A percentile compares a stretch with the other conserved stretches of the same genome.
These are phyloP conservation scores for Chascanopsetta lugubris DNA, from an alignment of 2,113 vertebrate species.

Conservation along the genomic window DNA sequence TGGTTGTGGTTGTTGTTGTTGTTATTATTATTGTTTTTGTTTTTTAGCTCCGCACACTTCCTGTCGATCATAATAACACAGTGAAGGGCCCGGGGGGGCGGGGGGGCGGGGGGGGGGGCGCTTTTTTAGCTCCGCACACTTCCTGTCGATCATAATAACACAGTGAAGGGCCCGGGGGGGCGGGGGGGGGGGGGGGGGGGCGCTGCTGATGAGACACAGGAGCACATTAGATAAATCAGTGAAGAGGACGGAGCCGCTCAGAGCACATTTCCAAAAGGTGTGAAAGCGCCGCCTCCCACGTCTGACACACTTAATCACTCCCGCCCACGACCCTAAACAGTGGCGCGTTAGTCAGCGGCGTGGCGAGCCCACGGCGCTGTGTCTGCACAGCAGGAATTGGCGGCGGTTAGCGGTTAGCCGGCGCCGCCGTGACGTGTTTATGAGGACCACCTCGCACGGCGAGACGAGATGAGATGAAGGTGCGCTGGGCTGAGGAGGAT, in stretches of 20 bases:
- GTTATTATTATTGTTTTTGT: too few relatives aligned
- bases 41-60: conserved; percentile 1
- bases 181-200: too few relatives aligned
- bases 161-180: conserved; percentile 27
- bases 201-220: conserved; percentile 33
- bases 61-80: conserved; percentile 17
- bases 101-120: too few relatives aligned
- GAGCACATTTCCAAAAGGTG: conserved; percentile 47
- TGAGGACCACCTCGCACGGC: too few relatives aligned
- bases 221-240: conserved; percentile 58
- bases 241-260: conserved; percentile 44
- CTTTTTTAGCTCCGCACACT: conserved; percentile 2
- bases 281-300: conserved; percentile 61
- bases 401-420: too few relatives aligned
- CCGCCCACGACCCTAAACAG: conserved; percentile 63
- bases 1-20: too few relatives aligned
- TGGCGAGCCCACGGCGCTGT: too few relatives aligned
- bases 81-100: conserved; percentile 26
- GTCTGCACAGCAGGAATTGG: too few relatives aligned
- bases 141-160: conserved; percentile 13
- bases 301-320: conserved; percentile 66
- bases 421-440: too few relatives aligned
- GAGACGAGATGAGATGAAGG: too few relatives aligned
- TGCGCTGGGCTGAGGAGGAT: too few relatives aligned
- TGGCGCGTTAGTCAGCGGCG: conserved; percentile 56